Conservation (phyloP, 1,140 invertebrate species). For the Anoplolepis gracilipes region DNA sequence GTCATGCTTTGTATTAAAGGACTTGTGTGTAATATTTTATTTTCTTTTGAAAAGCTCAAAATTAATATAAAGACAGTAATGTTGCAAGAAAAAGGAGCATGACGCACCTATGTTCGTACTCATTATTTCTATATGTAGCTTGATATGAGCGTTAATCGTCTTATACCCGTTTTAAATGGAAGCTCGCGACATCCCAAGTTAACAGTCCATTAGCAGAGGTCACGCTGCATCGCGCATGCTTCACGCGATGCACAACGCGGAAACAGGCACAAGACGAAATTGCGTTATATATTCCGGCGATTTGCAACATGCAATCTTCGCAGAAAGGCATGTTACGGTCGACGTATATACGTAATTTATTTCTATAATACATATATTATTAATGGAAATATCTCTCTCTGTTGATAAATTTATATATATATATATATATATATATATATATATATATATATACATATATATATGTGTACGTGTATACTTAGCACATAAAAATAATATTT, state of each 20-base stretch:
- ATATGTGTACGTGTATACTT: too few species aligned
- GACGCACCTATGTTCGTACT: neutral
- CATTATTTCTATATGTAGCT: conserved; percentile 34
- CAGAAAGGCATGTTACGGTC: neutral
- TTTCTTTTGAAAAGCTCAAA: neutral
- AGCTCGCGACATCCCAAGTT: conserved; percentile 56
- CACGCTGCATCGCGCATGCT: conserved; percentile 49
- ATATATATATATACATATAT: too few species aligned
- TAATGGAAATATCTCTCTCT: neutral
- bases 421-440: too few species aligned
- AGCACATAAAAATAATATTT: neutral
- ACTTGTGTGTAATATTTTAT: neutral
- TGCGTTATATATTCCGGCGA: conserved; percentile 34
- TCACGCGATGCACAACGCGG: conserved; percentile 14
- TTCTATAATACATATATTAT: neutral
- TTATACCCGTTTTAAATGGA: conserved; percentile 59
- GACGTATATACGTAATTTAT: neutral
- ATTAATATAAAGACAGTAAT: neutral
- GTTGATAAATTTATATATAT: too few species aligned
- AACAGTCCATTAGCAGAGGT: conserved; percentile 56
- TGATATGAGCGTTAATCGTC: conserved; percentile 50
- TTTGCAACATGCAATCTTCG: conserved; percentile 30
- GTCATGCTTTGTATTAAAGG: neutral
- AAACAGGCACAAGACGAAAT: conserved; percentile 33
- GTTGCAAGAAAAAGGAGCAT: neutral